Evolutionary conservation across 2,888 invertebrate species (phyloP), one percentile per base, ranked within the genome.

Genomic region (Caenorhabditis angaria): DNA sequence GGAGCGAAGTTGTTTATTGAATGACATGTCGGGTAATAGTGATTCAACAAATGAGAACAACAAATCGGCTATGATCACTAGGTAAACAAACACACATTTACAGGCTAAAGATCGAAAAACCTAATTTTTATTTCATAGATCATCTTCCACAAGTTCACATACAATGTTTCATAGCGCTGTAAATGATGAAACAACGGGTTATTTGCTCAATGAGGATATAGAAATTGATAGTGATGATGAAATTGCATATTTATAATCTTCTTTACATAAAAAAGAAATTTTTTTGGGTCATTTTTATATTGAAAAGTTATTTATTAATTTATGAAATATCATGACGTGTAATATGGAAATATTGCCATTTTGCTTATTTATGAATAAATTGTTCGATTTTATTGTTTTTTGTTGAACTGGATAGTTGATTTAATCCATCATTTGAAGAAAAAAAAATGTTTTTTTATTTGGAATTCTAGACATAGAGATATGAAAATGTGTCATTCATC

Each of bases 11-110:
- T 72, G 67, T 29, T 27, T 72, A 3, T 25, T 72, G 50, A 72
- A 67, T 32, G 72, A 72, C 22, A 72, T 72, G 61, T 72, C 72
- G 32, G 66, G 67, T 51, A 64, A 67, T 28, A 72, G 72, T 50
- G 67, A 67, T 32, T 66, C 72, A 0, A 72, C 72, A 25, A 55
- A 59, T 12, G 64, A 70, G 3, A 70, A 70, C 14, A 24, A 24
- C 22, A 24, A 24, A 50, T 28, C 24, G 12, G 3, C 50, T 22
- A 57, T 64, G 18, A 28, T 70, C 4, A 58, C 70, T 1, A 70
- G 70, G 70, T 65, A 10, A 25, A 28, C 20, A 20, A 28, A 47
- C 18, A 27, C 20, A 12, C 12, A n/a, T n/a, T n/a, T n/a, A n/a
- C 6, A 32, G 24, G 4, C 6, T 20, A 27, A 14, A 25, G n/a